A percentile compares a stretch with the other conserved stretches of the same genome.
These are phyloP conservation scores for Platichthys flesus DNA, from an alignment of 2,113 vertebrate genomes.

Conservation along the genomic window DNA sequence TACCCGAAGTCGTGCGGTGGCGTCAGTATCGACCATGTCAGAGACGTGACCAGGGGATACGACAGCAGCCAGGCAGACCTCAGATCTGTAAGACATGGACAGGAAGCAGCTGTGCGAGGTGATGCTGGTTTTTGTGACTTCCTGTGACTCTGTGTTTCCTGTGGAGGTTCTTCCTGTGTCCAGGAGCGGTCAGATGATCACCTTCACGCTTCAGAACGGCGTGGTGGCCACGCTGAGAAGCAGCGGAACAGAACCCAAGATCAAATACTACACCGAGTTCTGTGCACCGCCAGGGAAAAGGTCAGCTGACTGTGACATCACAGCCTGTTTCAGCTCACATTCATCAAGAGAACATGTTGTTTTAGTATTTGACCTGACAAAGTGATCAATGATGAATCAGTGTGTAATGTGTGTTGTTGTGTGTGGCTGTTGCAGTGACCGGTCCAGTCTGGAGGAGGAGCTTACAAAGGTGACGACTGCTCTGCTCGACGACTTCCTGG, in stretches of 20 bases:
- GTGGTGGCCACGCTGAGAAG: slow-evolving; percentile 92
- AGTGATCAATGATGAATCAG: not conserved
- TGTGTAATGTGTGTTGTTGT: not conserved
- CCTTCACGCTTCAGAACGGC: slow-evolving; percentile 91
- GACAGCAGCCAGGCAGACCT: slow-evolving; percentile 89
- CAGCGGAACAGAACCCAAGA: slow-evolving; percentile 97
- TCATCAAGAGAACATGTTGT: too few relatives aligned
- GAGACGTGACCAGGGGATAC: slow-evolving; percentile 93
- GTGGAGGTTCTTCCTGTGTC: slow-evolving; percentile 90
- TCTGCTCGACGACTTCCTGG: slow-evolving; percentile 89
- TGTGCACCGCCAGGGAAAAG: slow-evolving; percentile 86
- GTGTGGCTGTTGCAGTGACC: slow-evolving; percentile 79
- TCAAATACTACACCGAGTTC: slow-evolving; percentile 95
- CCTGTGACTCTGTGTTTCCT: not conserved
- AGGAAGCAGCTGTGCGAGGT: not conserved
- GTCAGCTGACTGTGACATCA: slow-evolving; percentile 72
- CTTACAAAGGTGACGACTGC: slow-evolving; percentile 82
- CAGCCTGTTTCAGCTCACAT: too few relatives aligned
- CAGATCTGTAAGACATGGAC: slow-evolving; percentile 80
- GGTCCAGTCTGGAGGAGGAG: slow-evolving; percentile 83
- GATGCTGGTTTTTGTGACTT: not conserved
- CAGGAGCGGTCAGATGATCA: slow-evolving; percentile 95
- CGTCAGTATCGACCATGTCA: slow-evolving; percentile 83
- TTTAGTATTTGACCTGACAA: too few relatives aligned
- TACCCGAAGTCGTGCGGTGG: slow-evolving; percentile 87